These are phyloP conservation scores for Muntiacus reevesi DNA, from an alignment of 2,113 vertebrate genomes.

Conservation along the genomic window DNA sequence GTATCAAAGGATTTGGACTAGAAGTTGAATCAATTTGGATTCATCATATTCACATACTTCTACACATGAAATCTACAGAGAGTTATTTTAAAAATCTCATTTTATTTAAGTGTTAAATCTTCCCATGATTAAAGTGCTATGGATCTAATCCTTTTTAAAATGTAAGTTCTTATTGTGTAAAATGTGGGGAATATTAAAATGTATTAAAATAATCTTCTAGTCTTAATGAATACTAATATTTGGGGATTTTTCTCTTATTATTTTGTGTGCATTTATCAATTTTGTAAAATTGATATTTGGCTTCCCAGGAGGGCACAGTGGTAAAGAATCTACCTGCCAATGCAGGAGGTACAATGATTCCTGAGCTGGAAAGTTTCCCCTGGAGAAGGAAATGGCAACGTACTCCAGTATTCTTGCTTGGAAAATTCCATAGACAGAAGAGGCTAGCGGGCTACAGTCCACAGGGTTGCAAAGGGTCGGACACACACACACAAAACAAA, in stretches of 20 bases:
- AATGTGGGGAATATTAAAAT: not conserved
- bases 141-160: not conserved
- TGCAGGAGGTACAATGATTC: not conserved
- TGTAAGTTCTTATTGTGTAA: not conserved
- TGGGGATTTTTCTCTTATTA: not conserved
- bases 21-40: not conserved
- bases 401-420: not conserved
- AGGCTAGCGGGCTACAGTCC: accelerated
- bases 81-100: not conserved
- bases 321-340: not conserved
- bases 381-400: not conserved
- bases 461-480: accelerated
- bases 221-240: not conserved
- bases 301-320: not conserved
- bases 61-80: not conserved
- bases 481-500: not conserved
- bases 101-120: not conserved
- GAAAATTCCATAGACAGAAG: not conserved
- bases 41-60: not conserved
- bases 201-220: not conserved
- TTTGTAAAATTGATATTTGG: not conserved
- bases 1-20: not conserved
- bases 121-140: not conserved
- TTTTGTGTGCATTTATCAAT: not conserved
- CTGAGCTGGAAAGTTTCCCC: not conserved